Percentiles rank a stretch among this genome's conserved stretches.
Evolutionary conservation across 2,888 invertebrate genomes (phyloP).

Genomic region (Drosophila birchii): DNA sequence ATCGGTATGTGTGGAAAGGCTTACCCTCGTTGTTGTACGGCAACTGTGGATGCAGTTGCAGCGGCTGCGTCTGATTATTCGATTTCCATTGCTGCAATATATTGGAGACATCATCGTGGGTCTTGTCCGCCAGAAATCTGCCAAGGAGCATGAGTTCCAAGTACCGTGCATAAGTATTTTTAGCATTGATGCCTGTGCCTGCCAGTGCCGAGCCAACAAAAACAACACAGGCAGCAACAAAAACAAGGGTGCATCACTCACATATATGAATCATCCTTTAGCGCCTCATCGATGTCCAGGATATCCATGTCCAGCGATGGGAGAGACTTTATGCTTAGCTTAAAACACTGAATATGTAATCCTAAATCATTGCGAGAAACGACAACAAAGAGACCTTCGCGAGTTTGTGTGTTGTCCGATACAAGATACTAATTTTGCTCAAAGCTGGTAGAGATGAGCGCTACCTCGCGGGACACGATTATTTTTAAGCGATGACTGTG

Average conservation of each 20-base stretch:
- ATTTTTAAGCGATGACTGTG: conserved; percentile 17
- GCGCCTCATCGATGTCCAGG: conserved; percentile 84
- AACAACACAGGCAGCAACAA: conserved; percentile 23
- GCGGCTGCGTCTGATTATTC: conserved; percentile 72
- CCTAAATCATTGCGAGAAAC: conserved; percentile 45
- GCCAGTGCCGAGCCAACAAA: conserved; percentile 19
- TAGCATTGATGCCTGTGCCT: conserved; percentile 25
- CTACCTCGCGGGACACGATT: conserved; percentile 16
- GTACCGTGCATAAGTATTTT: conserved; percentile 41
- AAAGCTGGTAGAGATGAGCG: conserved; percentile 22
- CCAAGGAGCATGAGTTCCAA: conserved; percentile 26
- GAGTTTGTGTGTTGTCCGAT: conserved; percentile 34
- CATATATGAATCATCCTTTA: conserved; percentile 85
- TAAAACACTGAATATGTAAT: conserved; percentile 30
- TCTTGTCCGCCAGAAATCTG: conserved; percentile 84
- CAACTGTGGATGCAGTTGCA: conserved; percentile 57
- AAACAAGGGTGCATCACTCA: conserved; percentile 63
- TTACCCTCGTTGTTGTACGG: conserved; percentile 78
- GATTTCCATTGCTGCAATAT: conserved; percentile 85
- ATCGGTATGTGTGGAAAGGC: conserved; percentile 34
- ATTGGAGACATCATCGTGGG: conserved; percentile 84
- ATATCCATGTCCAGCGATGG: conserved; percentile 81
- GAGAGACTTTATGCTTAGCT: conserved; percentile 34
- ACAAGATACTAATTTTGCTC: conserved; percentile 47
- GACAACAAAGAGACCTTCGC: conserved; percentile 44